Evolutionary conservation across 2,888 invertebrate genomes (phyloP), one percentile per base, ranked within the genome.

Genomic region (Drosophila kuntzei): DNA sequence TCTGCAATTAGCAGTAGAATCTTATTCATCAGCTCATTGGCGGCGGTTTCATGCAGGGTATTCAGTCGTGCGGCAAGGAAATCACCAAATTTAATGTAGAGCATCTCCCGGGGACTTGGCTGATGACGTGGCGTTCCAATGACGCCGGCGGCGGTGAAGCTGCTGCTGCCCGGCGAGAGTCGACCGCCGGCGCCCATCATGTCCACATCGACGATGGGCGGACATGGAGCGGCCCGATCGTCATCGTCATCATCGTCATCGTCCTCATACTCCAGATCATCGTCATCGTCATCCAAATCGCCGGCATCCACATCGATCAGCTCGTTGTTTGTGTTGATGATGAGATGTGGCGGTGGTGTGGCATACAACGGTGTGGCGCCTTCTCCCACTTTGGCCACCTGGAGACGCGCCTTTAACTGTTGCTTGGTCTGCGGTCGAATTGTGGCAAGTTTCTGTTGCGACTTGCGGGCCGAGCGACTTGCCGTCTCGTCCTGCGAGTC

Each of bases 11-110:
- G 62, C 71, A 91, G 66, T 25, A 91, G 76, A 36, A 91, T 91
- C 54, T 89, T 90, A 68, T 91, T 91, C 90, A 91, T 91, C 62
- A 91, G 67, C 58, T 91, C 92, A 66, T 91, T 91, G 66, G 91
- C 92, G 43, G 84, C 87, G 20, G 89, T 80, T 73, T 91, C 91
- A 55, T 89, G 87, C 34, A 91, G 73, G 9, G 92, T 91, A 76
- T 91, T 91, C 76, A 91, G 83, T 74, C 91, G 84, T 34, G 91
- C 91, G 14, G 91, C 88, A 12, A 91, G 72, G 62, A 91, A 91
- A 37, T 91, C 91, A 6, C 92, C 91, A 68, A 91, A 91, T 58
- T 91, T 91, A 0, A 82, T 79, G 36, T 91, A 90, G 53, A 91
- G 85, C 57, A 91, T 76, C 69, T 91, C 92, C 11, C 87, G 76